Evolutionary conservation across 2,888 invertebrate genomes (phyloP), one percentile per base, ranked within the genome.

Genomic region (Tuberolachnus salignus): DNA sequence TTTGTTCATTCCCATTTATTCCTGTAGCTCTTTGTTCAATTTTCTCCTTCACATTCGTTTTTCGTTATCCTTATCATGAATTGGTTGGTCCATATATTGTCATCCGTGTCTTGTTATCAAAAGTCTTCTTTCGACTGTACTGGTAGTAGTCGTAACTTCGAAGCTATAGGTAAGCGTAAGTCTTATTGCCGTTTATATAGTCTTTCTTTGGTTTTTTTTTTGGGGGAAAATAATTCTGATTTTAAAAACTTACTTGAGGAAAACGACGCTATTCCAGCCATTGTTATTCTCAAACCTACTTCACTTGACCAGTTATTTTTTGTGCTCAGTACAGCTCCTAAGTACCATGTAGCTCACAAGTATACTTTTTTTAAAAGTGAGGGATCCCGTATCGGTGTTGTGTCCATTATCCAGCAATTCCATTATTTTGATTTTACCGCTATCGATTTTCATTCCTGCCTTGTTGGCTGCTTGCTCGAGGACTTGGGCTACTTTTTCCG

Each of bases 81-180:
- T 34, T 42, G 72, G 42, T 34, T 42, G 72, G 59, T 26, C 72
- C 59, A 72, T 19, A 72, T 4, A 72, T 72, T 59, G 34, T 59
- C 44, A 53, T 26, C 51, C 46, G 23, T 14, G 26, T 44, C n/a
- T 42, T 49, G 42, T 80, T 59, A 49, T 61, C 34, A 71, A 63
- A 59, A 23, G 23, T 80, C 57, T 70, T 23, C 44, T 59, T 69
- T 80, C 57, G 26, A 70, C 71, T 71, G 53, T 69, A 42, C 59
- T 69, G 13, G 42, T 59, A 19, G 69, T 70, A 46, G 34, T 59
- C 51, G 70, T 71, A n/a, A 42, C 69, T 57, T 71, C 80, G 6
- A 3, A 70, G 14, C 70, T 70, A 61, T 80, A 70, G 9, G 55
- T 59, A 4, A 34, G 34, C 34, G 34, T 34, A 34, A 6, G 34